These are phyloP conservation scores for Synanceia verrucosa DNA, from an alignment of 2,797 vertebrate species.

Conservation along the genomic window DNA sequence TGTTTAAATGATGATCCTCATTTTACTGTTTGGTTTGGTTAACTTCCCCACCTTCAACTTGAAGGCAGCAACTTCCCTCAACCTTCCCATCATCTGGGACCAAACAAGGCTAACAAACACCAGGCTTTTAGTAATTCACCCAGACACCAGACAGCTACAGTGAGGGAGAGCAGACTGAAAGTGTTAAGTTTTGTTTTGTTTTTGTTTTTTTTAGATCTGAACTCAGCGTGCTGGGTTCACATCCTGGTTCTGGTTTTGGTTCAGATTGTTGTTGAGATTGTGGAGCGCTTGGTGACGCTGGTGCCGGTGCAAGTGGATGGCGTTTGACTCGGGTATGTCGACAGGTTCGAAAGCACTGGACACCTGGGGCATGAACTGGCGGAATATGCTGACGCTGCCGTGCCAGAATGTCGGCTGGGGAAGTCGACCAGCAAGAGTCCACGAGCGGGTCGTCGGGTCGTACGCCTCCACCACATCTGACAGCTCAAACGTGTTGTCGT, in stretches of 20 bases:
- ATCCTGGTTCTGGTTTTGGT: conserved; percentile 80
- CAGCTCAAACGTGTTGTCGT: conserved; percentile 96
- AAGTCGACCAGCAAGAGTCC: conserved; percentile 88
- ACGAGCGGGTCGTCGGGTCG: conserved; percentile 82
- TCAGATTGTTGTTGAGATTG: conserved; percentile 82
- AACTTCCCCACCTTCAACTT: background rate
- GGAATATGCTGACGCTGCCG: conserved; percentile 97
- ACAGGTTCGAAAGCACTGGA: conserved; percentile 80
- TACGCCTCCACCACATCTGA: conserved; percentile 94
- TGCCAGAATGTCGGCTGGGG: conserved; percentile 99
- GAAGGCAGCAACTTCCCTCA: background rate
- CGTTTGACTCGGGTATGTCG: conserved; percentile 79
- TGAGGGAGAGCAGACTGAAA: background rate
- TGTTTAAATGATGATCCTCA: background rate
- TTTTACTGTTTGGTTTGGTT: background rate
- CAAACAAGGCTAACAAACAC: background rate
- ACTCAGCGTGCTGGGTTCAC: conserved; percentile 80
- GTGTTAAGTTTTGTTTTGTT: too few relatives aligned
- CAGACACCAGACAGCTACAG: conserved; percentile 1
- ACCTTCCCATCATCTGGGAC: background rate
- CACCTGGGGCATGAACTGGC: conserved; percentile 96
- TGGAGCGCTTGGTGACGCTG: conserved; percentile 80
- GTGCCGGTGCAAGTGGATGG: conserved; percentile 82
- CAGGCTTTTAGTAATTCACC: conserved; percentile 3
- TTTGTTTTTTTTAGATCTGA: too few relatives aligned